Percentiles rank a stretch among this genome's conserved stretches.
Conservation (phyloP, 2,888 invertebrate species). For the Heliconius charithonia region DNA sequence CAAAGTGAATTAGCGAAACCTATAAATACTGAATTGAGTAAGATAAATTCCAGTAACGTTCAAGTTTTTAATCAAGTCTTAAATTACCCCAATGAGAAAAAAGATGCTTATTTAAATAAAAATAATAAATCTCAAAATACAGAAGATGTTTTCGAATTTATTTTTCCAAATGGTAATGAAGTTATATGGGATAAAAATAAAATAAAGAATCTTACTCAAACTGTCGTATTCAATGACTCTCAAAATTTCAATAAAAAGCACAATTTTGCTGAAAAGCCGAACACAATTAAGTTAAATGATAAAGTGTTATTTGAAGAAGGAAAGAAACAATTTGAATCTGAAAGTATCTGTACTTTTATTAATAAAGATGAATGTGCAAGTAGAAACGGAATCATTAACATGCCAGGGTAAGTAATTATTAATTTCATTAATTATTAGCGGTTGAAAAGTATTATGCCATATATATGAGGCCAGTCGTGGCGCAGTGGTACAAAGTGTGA, state of each 20-base stretch:
- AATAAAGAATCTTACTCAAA: slow-evolving; percentile 28
- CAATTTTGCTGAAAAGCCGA: slow-evolving; percentile 18
- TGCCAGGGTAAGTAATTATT: slow-evolving; percentile 50
- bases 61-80: not conserved
- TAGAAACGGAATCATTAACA: slow-evolving; percentile 60
- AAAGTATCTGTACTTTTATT: slow-evolving; percentile 66
- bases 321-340: slow-evolving; percentile 50
- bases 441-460: not conserved
- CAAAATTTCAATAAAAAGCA: slow-evolving; percentile 24
- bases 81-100: slow-evolving; percentile 27
- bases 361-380: slow-evolving; percentile 60
- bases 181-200: slow-evolving; percentile 23
- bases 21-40: slow-evolving; percentile 2
- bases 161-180: slow-evolving; percentile 55
- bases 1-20: slow-evolving; percentile 39
- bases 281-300: slow-evolving; percentile 44
- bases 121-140: slow-evolving; percentile 19
- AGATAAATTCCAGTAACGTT: slow-evolving; percentile 30
- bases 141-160: slow-evolving; percentile 57
- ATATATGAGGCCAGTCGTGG: too few species aligned
- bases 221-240: slow-evolving; percentile 8
- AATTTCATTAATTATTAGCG: not conserved
- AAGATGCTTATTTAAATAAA: slow-evolving; percentile 31
- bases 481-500: too few species aligned
- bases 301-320: slow-evolving; percentile 49